phyloP scores from a whole-genome alignment of 2,888 invertebrate genomes.

The Archips crataeganus region DNA sequence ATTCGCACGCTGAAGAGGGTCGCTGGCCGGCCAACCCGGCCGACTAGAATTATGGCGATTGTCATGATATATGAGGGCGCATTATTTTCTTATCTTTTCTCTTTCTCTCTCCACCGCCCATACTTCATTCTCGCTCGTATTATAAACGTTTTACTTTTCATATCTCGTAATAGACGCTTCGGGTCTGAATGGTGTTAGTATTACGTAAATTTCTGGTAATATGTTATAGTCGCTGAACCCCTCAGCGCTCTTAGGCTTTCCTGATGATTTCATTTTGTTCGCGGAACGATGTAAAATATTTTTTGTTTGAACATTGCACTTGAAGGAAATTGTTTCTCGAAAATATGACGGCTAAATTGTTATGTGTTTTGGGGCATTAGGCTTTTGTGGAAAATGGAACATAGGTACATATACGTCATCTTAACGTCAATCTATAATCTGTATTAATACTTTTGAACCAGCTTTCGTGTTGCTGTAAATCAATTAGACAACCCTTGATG shows the following conservation, averaged over 20 bases:
- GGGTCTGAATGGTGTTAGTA: slow-evolving; percentile 72
- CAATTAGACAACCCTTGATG: too few species aligned
- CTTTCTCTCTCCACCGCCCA: slow-evolving; percentile 82
- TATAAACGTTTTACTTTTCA: slow-evolving; percentile 83
- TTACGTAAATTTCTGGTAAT: slow-evolving; percentile 76
- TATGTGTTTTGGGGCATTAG: slow-evolving; percentile 8
- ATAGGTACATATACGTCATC: not conserved
- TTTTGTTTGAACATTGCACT: slow-evolving; percentile 65
- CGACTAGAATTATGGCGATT: slow-evolving; percentile 81
- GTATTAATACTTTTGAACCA: not conserved
- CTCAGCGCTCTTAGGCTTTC: slow-evolving; percentile 54
- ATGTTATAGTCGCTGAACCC: slow-evolving; percentile 65
- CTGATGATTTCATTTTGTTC: slow-evolving; percentile 68
- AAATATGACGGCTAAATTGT: slow-evolving; percentile 50
- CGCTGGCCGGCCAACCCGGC: slow-evolving; percentile 70
- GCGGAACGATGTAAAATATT: slow-evolving; percentile 67
- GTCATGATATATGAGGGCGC: slow-evolving; percentile 84
- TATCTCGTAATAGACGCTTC: slow-evolving; percentile 76
- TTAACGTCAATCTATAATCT: not conserved
- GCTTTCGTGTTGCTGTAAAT: too few species aligned
- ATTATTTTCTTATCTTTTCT: slow-evolving; percentile 86
- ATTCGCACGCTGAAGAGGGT: slow-evolving; percentile 78
- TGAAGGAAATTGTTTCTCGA: slow-evolving; percentile 68
- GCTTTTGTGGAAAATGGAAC: slow-evolving; percentile 8
- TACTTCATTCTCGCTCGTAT: slow-evolving; percentile 80